These are phyloP conservation scores for Neoseiulus cucumeris DNA, from an alignment of 1,140 invertebrate genomes.

Conservation along the genomic window DNA sequence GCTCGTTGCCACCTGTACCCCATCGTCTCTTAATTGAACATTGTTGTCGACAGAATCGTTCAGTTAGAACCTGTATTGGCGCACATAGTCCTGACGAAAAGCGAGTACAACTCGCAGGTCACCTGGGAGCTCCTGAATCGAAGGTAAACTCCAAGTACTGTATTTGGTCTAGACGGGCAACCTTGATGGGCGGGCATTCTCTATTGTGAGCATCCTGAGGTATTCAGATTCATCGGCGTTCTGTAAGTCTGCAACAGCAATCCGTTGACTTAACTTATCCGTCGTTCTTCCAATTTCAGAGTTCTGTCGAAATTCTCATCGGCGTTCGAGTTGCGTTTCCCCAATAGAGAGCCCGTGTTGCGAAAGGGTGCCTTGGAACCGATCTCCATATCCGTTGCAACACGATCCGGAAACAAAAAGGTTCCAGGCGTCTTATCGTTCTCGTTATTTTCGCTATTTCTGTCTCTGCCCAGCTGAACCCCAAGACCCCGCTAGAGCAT, in stretches of 20 bases:
- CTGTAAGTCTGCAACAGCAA: too few relatives aligned
- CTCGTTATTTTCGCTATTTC: not conserved
- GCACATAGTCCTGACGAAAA: constrained; percentile 24
- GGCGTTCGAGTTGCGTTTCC: constrained; percentile 44
- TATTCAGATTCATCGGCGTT: too few relatives aligned
- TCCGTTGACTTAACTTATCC: too few relatives aligned
- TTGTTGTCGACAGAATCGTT: constrained; percentile 29
- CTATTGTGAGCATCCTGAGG: too few relatives aligned
- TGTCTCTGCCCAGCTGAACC: too few relatives aligned
- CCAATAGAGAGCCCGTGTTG: constrained; percentile 36
- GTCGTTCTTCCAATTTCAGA: constrained; percentile 21
- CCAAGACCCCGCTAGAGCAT: too few relatives aligned
- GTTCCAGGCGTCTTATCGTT: constrained; percentile 27
- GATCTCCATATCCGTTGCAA: constrained; percentile 52
- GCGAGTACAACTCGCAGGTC: constrained; percentile 24
- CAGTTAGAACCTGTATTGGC: constrained; percentile 33
- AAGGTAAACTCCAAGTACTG: constrained; percentile 17
- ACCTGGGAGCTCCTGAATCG: constrained; percentile 48
- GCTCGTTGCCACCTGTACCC: too few relatives aligned
- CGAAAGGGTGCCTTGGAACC: constrained; percentile 52
- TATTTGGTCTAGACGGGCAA: too few relatives aligned
- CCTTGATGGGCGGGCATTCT: too few relatives aligned
- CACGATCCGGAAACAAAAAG: constrained; percentile 69
- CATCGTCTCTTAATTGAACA: not conserved
- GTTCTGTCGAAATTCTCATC: constrained; percentile 50